These are phyloP conservation scores for Toxotes jaculatrix DNA, from an alignment of 2,113 vertebrate genomes.

Conservation along the genomic window DNA sequence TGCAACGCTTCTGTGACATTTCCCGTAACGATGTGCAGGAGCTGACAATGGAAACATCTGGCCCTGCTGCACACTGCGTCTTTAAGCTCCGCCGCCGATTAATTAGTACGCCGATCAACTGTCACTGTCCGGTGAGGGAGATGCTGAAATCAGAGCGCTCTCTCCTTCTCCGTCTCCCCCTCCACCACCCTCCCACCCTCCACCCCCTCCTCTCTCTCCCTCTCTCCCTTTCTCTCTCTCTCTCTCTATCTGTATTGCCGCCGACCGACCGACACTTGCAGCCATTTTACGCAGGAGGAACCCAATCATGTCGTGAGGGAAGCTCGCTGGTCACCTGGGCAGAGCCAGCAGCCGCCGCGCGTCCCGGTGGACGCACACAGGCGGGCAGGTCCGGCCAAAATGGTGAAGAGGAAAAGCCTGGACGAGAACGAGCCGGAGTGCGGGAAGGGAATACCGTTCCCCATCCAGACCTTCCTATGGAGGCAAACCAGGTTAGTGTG, in stretches of 20 bases:
- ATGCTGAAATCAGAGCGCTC: slow-evolving; percentile 85
- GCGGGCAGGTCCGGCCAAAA: slow-evolving; percentile 71
- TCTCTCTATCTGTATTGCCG: slow-evolving; percentile 18
- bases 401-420: slow-evolving; percentile 99
- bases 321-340: slow-evolving; percentile 71
- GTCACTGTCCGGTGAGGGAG: slow-evolving; percentile 87
- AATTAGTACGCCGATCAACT: slow-evolving; percentile 61
- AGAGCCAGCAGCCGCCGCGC: slow-evolving; percentile 47
- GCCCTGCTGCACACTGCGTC: slow-evolving; percentile 64
- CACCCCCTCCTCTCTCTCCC: slow-evolving; percentile 7
- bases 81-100: slow-evolving; percentile 58
- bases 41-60: slow-evolving; percentile 59
- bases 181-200: slow-evolving; percentile 11
- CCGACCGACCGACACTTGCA: slow-evolving; percentile 82
- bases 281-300: slow-evolving; percentile 88
- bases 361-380: slow-evolving; percentile 48
- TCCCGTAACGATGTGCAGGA: neutral
- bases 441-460: slow-evolving; percentile 94
- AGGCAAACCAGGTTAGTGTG: slow-evolving; percentile 97
- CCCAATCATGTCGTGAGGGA: slow-evolving; percentile 73
- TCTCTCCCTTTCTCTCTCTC: slow-evolving; percentile 33
- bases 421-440: slow-evolving; percentile 95
- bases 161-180: slow-evolving; percentile 10
- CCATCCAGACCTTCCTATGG: slow-evolving; percentile 99
- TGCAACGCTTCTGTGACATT: neutral